Base-by-base conservation (phyloP, 2,888 invertebrate species). In the Notocelia uddmanniana region DNA sequence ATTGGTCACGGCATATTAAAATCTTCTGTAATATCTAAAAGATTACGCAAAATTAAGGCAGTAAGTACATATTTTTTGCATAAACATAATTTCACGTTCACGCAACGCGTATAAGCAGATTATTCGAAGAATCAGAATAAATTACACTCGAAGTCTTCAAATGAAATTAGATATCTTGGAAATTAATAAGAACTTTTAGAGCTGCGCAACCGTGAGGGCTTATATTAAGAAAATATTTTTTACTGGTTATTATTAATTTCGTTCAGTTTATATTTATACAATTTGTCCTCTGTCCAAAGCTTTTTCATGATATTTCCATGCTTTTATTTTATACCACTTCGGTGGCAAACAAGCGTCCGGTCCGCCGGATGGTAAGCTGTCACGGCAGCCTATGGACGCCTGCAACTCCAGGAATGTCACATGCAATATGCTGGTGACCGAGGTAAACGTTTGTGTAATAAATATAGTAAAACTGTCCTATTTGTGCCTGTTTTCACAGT, bases 111-210 rank as follows among this genome's bases (percentile, higher is more conserved):
- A 52, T 59, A 63, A 63, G 31, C 26, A 23, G 68, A 52, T 37
- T 18, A 52, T n/a, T 50, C 34, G 11, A 2, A 68, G 48, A 34
- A 34, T 8, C 21, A 6, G 50, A 19, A 50, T 34, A 48, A 58
- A 68, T 58, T 67, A 57, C 48, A 48, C 31, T 26, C 26, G 45
- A 66, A 48, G 18, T 57, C 31, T 37, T 52, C 18, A 37, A 58
- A 50, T 37, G 34, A 23, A 45, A 59, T 34, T 23, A 68, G 31
- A 57, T 48, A 50, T 37, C 23, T 37, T 15, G 63, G 37, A 57
- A 26, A 45, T 57, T 69, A 21, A 50, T 50, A 63, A 63, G 58
- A 67, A 58, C 11, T 48, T 34, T n/a, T 58, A n/a, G 21, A n/a
- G 48, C 19, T 3, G 34, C 3, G 31, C 26, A 13, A 18, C 15